phyloP scores from a whole-genome alignment of 2,113 vertebrate genomes.

The Puntigrus tetrazona region DNA sequence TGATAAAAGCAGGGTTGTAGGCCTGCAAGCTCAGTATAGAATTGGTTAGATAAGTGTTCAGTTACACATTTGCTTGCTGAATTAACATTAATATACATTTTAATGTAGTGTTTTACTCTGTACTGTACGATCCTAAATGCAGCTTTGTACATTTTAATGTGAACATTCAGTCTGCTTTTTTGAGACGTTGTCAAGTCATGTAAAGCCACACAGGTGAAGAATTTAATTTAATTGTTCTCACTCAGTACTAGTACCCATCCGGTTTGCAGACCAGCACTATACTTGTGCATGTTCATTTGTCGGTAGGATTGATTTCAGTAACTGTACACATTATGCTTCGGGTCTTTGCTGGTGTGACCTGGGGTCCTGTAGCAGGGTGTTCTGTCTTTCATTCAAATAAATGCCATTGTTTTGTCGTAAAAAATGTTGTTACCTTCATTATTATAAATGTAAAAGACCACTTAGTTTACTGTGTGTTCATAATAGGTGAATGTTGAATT shows the following conservation, averaged over 20 bases:
- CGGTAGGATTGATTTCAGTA: conserved; percentile 24
- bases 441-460: not conserved
- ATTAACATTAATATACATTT: not conserved
- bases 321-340: conserved; percentile 16
- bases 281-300: conserved; percentile 45
- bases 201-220: not conserved
- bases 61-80: not conserved
- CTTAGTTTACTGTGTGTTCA: not conserved
- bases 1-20: not conserved
- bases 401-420: conserved; percentile 48
- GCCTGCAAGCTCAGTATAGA: not conserved
- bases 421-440: not conserved
- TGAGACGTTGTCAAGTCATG: not conserved
- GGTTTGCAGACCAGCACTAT: conserved; percentile 1
- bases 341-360: conserved; percentile 19
- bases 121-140: not conserved
- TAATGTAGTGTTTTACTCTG: not conserved
- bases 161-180: not conserved
- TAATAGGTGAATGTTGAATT: not conserved
- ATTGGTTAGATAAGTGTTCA: not conserved
- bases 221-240: not conserved
- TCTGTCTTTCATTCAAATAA: conserved; percentile 50
- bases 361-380: conserved; percentile 8
- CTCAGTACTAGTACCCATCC: not conserved
- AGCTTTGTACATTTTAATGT: conserved; percentile 26